These are phyloP conservation scores for Phymastichus coffea DNA, from an alignment of 1,140 invertebrate species.

Conservation along the genomic window DNA sequence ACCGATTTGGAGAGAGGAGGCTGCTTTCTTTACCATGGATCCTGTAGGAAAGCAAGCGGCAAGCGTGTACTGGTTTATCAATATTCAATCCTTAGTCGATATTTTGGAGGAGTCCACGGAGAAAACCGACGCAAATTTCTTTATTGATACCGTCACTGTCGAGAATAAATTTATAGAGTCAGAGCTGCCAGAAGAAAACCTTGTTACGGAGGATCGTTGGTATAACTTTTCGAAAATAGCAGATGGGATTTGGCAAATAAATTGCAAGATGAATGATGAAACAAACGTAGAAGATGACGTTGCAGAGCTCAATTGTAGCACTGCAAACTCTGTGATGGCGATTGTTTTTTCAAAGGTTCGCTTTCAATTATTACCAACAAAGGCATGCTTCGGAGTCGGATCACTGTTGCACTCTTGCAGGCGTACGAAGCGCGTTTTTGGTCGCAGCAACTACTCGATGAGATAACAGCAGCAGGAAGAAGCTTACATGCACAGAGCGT, in stretches of 20 bases:
- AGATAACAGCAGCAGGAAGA: conserved; percentile 43
- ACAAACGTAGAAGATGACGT: conserved; percentile 35
- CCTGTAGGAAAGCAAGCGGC: conserved; percentile 39
- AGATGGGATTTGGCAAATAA: conserved; percentile 41
- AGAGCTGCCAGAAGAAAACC: conserved; percentile 22
- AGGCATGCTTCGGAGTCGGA: neutral
- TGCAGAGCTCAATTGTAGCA: conserved; percentile 36
- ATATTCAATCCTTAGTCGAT: conserved; percentile 30
- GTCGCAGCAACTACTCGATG: conserved; percentile 38
- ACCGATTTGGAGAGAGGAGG: conserved; percentile 44
- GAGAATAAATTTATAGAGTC: conserved; percentile 32
- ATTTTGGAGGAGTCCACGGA: neutral
- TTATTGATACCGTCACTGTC: conserved; percentile 38
- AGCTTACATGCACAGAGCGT: conserved; percentile 43
- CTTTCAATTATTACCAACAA: neutral
- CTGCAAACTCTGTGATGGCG: conserved; percentile 40
- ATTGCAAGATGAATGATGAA: conserved; percentile 32
- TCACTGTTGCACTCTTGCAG: neutral
- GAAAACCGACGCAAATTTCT: conserved; percentile 28
- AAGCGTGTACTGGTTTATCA: conserved; percentile 43
- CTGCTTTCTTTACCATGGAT: conserved; percentile 45
- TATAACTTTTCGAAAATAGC: conserved; percentile 40
- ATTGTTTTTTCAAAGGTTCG: conserved; percentile 44
- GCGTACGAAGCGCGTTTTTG: conserved; percentile 43
- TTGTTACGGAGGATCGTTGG: conserved; percentile 34